Percentiles rank a stretch among this genome's conserved stretches.
These are phyloP conservation scores for Helogale parvula DNA, from an alignment of 2,113 vertebrate species.

Conservation along the genomic window DNA sequence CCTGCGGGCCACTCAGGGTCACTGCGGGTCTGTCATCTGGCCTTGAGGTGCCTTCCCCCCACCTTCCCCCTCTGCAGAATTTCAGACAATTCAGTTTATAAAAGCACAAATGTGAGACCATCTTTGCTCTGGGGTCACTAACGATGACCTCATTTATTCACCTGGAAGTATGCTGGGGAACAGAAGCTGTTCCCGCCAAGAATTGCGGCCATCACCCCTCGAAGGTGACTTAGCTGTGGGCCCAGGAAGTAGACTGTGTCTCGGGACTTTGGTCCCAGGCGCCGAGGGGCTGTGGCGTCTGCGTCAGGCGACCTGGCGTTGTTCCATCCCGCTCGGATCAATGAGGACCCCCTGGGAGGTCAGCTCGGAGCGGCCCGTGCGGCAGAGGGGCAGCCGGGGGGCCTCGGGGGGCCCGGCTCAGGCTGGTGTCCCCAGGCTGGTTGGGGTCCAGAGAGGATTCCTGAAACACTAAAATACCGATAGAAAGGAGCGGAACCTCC, in stretches of 20 bases:
- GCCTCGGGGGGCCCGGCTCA: not conserved
- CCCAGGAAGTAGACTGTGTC: not conserved
- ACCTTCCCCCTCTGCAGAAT: not conserved
- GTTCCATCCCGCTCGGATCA: not conserved
- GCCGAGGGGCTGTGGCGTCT: accelerated
- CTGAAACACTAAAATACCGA: not conserved
- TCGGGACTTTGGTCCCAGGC: not conserved
- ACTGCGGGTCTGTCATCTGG: accelerated
- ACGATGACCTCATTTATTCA: not conserved
- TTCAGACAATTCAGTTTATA: not conserved
- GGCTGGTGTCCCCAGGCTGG: too few species aligned
- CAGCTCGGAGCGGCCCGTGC: not conserved
- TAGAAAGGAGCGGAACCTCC: not conserved
- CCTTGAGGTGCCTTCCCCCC: not conserved
- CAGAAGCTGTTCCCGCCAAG: not conserved
- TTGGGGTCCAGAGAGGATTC: not conserved
- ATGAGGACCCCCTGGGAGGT: too few species aligned
- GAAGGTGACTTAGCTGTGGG: not conserved
- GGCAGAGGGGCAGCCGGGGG: not conserved
- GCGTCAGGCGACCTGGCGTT: not conserved
- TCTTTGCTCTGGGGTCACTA: not conserved
- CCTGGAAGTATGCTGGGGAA: not conserved
- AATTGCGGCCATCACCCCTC: not conserved
- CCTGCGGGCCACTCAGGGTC: not conserved
- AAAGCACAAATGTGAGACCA: not conserved